Base-by-base conservation (phyloP, 2,797 vertebrate species). In the Octomys mimax region DNA sequence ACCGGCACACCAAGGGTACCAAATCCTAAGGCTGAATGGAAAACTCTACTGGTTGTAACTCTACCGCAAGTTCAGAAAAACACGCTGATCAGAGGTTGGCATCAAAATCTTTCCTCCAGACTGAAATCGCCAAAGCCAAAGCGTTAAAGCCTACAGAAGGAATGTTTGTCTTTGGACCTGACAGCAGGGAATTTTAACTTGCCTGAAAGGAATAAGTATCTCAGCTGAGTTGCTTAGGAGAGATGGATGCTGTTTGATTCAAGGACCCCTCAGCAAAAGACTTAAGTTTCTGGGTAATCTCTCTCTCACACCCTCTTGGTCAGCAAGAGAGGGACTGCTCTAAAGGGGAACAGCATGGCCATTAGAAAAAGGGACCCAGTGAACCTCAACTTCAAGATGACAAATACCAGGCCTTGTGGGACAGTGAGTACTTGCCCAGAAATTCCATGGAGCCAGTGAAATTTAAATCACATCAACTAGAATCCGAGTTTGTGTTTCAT, bases 51-150 rank as follows among this genome's bases (percentile, higher is more conserved):
- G 85, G 95, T 28, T 39, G 86, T 97, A 90, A 96, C 87, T 79
- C 85, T 97, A 96, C 94, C 96, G 96, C 83, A 88, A 77, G 92
- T 89, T 84, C 92, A 87, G 81, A 96, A 54, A 95, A 97, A 68
- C 0, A 54, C 62, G 70, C 46, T 2, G 26, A 57, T 62, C 49
- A 96, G 93, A 97, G 21, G 42, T 84, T 97, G 96, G 91, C 93
- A 95, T 42, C 93, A 33, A 92, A 97, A 68, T 52, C 80, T 64
- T 26, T 71, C 68, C 26, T 26, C 77, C 85, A 18, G 18, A 94
- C 95, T 81, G 95, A 68, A 4, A 88, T 49, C 28, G 93, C 19
- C 93, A 87, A 97, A 97, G 93, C 19, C 93, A 87, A 97, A 97
- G 66, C 75, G 95, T 54, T 83, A 92, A 93, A 66, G 2, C 11